Evolutionary conservation across 35 echinoderm and acorn worm genomes (phyloP).

Genomic region (Holothuria glaberrima): DNA sequence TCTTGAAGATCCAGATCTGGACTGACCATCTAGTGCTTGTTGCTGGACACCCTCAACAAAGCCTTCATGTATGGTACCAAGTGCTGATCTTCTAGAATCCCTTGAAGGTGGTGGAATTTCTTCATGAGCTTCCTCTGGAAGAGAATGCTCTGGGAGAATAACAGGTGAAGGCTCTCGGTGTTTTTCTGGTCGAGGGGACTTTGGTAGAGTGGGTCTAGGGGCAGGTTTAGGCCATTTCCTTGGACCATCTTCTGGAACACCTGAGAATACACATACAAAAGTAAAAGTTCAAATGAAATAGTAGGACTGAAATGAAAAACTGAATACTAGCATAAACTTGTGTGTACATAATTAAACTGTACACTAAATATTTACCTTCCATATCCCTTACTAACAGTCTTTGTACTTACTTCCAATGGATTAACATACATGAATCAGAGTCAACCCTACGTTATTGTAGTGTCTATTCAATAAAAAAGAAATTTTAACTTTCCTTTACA

Average conservation of each 20-base stretch:
- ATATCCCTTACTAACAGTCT: too few species aligned
- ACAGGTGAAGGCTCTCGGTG: constrained; percentile 13
- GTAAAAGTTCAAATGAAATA: too few species aligned
- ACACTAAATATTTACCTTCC: too few species aligned
- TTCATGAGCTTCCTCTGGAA: neutral
- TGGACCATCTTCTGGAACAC: constrained; percentile 68
- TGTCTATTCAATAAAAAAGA: too few species aligned
- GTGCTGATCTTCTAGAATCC: constrained; percentile 24
- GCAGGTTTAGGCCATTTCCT: constrained; percentile 70
- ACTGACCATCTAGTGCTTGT: constrained; percentile 42
- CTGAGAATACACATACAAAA: constrained; percentile 11
- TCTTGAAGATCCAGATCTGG: constrained; percentile 6
- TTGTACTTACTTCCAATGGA: too few species aligned
- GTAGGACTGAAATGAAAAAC: too few species aligned
- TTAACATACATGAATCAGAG: too few species aligned
- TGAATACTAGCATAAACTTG: too few species aligned
- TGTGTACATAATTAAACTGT: too few species aligned
- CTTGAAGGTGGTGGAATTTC: constrained; percentile 20
- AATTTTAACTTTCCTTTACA: too few species aligned
- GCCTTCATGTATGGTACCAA: constrained; percentile 36
- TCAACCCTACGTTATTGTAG: too few species aligned
- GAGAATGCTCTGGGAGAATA: neutral
- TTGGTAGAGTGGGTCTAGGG: neutral
- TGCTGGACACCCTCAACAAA: neutral
- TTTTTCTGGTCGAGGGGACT: neutral